phyloP scores from a whole-genome alignment of 2,888 invertebrate species.

The Melanargia galathea region DNA sequence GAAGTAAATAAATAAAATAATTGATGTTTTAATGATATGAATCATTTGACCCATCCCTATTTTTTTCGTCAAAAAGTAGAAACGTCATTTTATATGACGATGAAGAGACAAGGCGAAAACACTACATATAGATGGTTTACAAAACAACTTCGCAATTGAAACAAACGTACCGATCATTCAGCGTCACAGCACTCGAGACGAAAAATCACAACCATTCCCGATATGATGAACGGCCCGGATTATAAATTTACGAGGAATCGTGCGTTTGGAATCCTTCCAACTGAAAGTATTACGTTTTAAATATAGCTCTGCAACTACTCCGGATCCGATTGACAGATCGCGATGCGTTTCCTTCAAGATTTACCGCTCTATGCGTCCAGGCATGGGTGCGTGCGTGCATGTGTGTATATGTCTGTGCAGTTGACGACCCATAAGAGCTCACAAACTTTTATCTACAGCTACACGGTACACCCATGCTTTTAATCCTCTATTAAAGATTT shows the following conservation, averaged over 20 bases:
- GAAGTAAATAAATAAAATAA: too few relatives aligned
- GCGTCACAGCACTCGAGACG: not conserved
- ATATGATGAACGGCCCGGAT: constrained; percentile 1
- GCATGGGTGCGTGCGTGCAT: not conserved
- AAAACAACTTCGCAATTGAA: not conserved
- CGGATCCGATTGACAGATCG: constrained; percentile 19
- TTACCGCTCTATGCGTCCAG: not conserved
- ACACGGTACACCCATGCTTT: too few relatives aligned
- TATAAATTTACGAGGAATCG: constrained; percentile 3
- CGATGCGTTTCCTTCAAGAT: constrained; percentile 10
- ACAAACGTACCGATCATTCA: not conserved
- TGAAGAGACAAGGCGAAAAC: too few relatives aligned
- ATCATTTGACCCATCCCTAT: too few relatives aligned
- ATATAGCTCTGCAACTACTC: constrained; percentile 17
- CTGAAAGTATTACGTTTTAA: constrained; percentile 8
- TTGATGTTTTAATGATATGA: too few relatives aligned
- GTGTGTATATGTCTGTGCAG: too few relatives aligned
- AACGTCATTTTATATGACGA: too few relatives aligned
- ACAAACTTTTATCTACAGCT: too few relatives aligned
- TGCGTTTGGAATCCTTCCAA: constrained; percentile 17
- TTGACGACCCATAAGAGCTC: too few relatives aligned
- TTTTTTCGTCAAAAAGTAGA: too few relatives aligned
- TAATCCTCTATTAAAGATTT: too few relatives aligned
- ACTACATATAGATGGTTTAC: too few relatives aligned
- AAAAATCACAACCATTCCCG: not conserved